Evolutionary conservation across 2,797 vertebrate species (phyloP), one percentile per base, ranked within the genome.

Genomic region (Melanotaenia maccullochi): DNA sequence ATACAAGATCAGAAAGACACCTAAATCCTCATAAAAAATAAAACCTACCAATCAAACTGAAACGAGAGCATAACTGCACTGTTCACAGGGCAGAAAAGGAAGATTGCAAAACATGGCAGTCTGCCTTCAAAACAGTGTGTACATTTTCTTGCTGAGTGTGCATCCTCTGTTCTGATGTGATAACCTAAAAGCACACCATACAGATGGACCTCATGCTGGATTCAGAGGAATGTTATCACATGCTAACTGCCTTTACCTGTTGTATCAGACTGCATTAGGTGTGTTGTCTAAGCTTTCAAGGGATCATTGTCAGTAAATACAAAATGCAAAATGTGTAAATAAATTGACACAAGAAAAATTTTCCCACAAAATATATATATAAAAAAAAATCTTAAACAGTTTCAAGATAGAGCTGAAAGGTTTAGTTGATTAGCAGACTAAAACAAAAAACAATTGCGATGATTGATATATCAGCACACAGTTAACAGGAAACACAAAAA

Each of bases 131-230:
- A 60, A 42, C 16, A 22, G 36, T 28, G 49, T 63, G 65, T 71
- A 30, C 33, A 32, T 28, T 16, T 67, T 75, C 28, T 38, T 78
- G 80, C 65, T 76, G 76, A 85, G 73, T 75, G 24, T 81, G 71
- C 76, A 49, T 62, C 67, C 44, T 79, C 32, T 63, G 30, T 13
- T 69, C 28, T 71, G 63, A 82, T 82, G 69, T 75, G 82, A 68
- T 81, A 56, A 81, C 68, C 73, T 55, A 40, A 73, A 70, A 25
- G 55, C 60, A 63, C 62, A 74, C 56, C 74, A 71, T 80, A 36
- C 72, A 76, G 59, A 84, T 38, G 64, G 79, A 83, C 82, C 65
- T 62, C 75, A 65, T 66, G 64, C 70, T 83, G 77, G 55, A 80
- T 78, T 65, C 58, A 55, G 47, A 62, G 55, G 14, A 59, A 44